Evolutionary conservation across 2,113 vertebrate genomes (phyloP).

Genomic region (Seriola rivoliana): DNA sequence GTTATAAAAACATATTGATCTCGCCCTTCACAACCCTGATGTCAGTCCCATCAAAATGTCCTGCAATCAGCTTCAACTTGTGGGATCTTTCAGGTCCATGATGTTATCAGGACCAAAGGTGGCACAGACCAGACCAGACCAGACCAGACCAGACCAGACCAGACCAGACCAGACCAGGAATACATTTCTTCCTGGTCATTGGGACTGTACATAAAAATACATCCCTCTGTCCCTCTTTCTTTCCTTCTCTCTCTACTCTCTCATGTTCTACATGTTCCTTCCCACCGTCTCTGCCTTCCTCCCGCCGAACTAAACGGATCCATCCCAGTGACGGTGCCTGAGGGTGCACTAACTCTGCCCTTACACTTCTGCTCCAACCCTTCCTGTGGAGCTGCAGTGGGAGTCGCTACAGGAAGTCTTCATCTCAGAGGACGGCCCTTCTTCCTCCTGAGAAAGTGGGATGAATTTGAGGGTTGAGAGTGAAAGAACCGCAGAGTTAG

Average conservation of each 20-base stretch:
- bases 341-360: slow-evolving; percentile 67
- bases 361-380: slow-evolving; percentile 53
- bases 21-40: too few species aligned
- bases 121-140: too few species aligned
- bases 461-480: slow-evolving; percentile 19
- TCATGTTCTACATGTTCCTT: slow-evolving; percentile 1
- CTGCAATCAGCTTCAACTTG: too few species aligned
- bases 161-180: background rate
- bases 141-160: background rate
- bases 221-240: background rate
- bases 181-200: background rate
- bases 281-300: slow-evolving; percentile 1
- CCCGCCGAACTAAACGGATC: slow-evolving; percentile 30
- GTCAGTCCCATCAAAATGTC: too few species aligned
- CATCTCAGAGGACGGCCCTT: slow-evolving; percentile 65
- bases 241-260: slow-evolving; percentile 7
- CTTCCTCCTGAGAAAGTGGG: slow-evolving; percentile 60
- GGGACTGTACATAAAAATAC: background rate
- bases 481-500: slow-evolving; percentile 9
- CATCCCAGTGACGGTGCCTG: slow-evolving; percentile 61
- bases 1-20: too few species aligned
- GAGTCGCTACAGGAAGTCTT: slow-evolving; percentile 67
- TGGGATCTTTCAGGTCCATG: too few species aligned
- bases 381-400: slow-evolving; percentile 74
- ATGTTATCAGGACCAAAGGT: too few species aligned